Evolutionary conservation across 2,888 invertebrate species (phyloP).

Genomic region (Coremacera marginata): DNA sequence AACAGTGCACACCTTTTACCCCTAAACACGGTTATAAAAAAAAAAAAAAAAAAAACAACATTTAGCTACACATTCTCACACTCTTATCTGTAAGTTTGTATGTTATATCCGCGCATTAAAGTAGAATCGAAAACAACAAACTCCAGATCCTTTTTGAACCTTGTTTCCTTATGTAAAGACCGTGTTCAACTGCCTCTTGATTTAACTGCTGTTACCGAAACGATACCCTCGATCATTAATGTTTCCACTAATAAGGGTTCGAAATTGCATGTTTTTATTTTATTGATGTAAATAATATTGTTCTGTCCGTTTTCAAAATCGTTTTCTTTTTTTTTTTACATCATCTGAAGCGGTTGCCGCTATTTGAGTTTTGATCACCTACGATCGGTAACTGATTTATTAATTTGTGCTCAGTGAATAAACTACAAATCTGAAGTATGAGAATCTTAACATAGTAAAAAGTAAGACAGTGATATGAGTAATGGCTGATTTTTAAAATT

Average conservation of each 20-base stretch:
- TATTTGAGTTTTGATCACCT: slow-evolving; percentile 18
- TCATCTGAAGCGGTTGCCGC: not conserved
- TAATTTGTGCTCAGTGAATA: not conserved
- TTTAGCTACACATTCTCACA: no score
- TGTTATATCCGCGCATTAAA: not conserved
- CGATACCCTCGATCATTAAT: not conserved
- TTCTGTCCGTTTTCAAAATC: not conserved
- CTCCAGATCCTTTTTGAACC: slow-evolving; percentile 1
- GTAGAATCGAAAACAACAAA: not conserved
- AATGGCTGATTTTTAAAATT: no score
- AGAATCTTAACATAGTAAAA: no score
- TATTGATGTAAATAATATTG: not conserved
- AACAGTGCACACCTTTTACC: slow-evolving; percentile 1
- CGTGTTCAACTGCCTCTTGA: not conserved
- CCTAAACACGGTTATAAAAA: not conserved
- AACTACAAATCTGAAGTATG: not conserved
- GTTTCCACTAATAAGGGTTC: slow-evolving; percentile 9
- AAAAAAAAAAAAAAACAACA: not conserved
- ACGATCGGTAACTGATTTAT: slow-evolving; percentile 29
- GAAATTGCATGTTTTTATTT: slow-evolving; percentile 12
- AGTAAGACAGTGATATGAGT: no score
- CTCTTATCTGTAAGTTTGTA: not conserved
- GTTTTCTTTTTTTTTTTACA: not conserved
- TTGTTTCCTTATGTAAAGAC: not conserved
- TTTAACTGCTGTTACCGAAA: not conserved